Percentiles rank a stretch among this genome's conserved stretches.
Evolutionary conservation across 2,888 invertebrate genomes (phyloP).

Genomic region (Polymixis flavicincta): DNA sequence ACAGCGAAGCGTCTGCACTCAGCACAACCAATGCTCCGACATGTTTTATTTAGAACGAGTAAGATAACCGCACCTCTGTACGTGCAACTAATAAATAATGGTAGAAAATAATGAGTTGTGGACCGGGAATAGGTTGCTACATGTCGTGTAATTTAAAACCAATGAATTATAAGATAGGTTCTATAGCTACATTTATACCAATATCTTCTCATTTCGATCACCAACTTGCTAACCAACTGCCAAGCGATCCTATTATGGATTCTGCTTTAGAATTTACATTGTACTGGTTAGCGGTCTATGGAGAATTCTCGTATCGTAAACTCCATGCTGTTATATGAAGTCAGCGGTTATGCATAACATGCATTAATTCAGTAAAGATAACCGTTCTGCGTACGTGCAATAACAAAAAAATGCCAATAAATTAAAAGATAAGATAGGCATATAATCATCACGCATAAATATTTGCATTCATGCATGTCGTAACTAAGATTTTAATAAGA

Average conservation of each 20-base stretch:
- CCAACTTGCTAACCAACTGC: slow-evolving; percentile 15
- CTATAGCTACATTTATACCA: slow-evolving; percentile 15
- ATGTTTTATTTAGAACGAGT: slow-evolving; percentile 48
- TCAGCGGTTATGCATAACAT: slow-evolving; percentile 19
- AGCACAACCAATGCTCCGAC: slow-evolving; percentile 21
- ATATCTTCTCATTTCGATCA: slow-evolving; percentile 35
- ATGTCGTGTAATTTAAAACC: slow-evolving; percentile 43
- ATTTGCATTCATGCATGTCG: slow-evolving; percentile 29
- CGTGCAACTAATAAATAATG: slow-evolving; percentile 45
- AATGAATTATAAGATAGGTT: slow-evolving; percentile 35
- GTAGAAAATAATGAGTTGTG: slow-evolving; percentile 40
- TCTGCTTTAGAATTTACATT: slow-evolving; percentile 15
- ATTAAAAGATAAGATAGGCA: slow-evolving; percentile 21
- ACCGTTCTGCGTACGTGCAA: slow-evolving; percentile 33
- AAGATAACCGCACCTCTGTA: slow-evolving; percentile 44
- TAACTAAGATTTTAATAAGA: neutral
- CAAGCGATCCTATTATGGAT: neutral
- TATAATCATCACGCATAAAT: slow-evolving; percentile 32
- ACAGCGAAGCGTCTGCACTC: slow-evolving; percentile 18
- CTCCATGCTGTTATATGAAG: slow-evolving; percentile 9
- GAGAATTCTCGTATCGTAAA: slow-evolving; percentile 10
- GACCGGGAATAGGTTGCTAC: slow-evolving; percentile 23
- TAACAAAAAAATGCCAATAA: slow-evolving; percentile 18
- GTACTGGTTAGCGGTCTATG: slow-evolving; percentile 36
- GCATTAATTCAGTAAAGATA: slow-evolving; percentile 25